These are phyloP conservation scores for Notocelia uddmanniana DNA, from an alignment of 2,888 invertebrate species.

Conservation along the genomic window DNA sequence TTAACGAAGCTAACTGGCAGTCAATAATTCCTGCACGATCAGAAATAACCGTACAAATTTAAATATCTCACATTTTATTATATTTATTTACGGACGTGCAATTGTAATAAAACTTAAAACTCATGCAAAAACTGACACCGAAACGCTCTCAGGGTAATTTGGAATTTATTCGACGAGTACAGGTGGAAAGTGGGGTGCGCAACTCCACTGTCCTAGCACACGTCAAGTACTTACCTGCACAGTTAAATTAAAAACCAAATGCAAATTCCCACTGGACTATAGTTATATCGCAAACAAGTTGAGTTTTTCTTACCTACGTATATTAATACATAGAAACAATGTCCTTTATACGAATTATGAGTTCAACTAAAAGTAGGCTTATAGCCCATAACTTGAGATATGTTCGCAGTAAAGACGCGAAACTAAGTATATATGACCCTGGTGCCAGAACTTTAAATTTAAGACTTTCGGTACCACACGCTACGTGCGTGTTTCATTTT, in stretches of 20 bases:
- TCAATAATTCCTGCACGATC: constrained; percentile 45
- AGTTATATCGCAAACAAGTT: too few relatives aligned
- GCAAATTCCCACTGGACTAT: too few relatives aligned
- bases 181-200: constrained; percentile 46
- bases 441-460: not conserved
- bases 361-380: too few relatives aligned
- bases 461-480: not conserved
- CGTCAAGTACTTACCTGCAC: too few relatives aligned
- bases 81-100: constrained; percentile 44
- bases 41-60: constrained; percentile 39
- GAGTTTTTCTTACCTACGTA: too few relatives aligned
- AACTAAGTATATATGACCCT: too few relatives aligned
- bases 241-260: too few relatives aligned
- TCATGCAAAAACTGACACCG: constrained; percentile 49
- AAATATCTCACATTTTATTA: constrained; percentile 44
- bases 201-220: constrained; percentile 36
- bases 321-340: too few relatives aligned
- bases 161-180: constrained; percentile 48
- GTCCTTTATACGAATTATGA: not conserved
- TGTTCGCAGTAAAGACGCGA: too few relatives aligned
- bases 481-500: too few relatives aligned
- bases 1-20: constrained; percentile 11
- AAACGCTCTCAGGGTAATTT: constrained; percentile 49
- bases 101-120: constrained; percentile 50
- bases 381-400: too few relatives aligned